A percentile compares a stretch with the other conserved stretches of the same genome.
These are phyloP conservation scores for Xiphophorus maculatus DNA, from an alignment of 2,113 vertebrate genomes.

Conservation along the genomic window DNA sequence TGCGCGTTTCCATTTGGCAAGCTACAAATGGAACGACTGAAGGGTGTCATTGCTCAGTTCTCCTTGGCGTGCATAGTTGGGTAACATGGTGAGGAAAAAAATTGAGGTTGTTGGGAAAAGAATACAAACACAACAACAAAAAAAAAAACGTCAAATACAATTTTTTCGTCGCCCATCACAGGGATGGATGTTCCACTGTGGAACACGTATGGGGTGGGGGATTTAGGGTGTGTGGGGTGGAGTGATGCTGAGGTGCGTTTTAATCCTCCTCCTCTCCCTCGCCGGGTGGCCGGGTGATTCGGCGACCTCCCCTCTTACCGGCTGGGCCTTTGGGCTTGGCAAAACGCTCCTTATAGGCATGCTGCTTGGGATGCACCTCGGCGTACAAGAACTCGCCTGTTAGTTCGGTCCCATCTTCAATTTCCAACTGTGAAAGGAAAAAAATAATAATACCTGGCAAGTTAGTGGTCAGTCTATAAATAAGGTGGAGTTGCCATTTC, in stretches of 20 bases:
- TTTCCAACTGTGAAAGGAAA: constrained; percentile 85
- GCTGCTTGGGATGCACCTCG: constrained; percentile 97
- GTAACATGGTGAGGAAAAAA: constrained; percentile 47
- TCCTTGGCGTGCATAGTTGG: constrained; percentile 81
- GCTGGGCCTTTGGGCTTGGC: constrained; percentile 94
- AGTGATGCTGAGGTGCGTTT: constrained; percentile 54
- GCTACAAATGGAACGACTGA: constrained; percentile 73
- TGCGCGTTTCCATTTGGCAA: constrained; percentile 66
- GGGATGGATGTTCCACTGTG: constrained; percentile 78
- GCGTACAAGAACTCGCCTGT: constrained; percentile 94
- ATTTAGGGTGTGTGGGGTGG: neutral
- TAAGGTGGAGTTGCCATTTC: neutral
- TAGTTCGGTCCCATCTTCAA: constrained; percentile 93
- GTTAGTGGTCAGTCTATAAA: neutral
- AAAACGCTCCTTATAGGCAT: constrained; percentile 94
- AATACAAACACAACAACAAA: neutral
- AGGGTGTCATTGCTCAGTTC: constrained; percentile 71
- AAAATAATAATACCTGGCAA: neutral
- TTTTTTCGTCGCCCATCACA: constrained; percentile 37
- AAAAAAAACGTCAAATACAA: constrained; percentile 42
- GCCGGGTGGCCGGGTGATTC: constrained; percentile 87
- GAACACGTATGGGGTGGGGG: constrained; percentile 48
- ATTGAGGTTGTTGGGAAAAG: constrained; percentile 54
- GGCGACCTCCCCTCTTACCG: constrained; percentile 90
- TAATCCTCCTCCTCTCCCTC: constrained; percentile 84